Base-by-base conservation (phyloP, 2,888 invertebrate species). In the Unio delphinus region DNA sequence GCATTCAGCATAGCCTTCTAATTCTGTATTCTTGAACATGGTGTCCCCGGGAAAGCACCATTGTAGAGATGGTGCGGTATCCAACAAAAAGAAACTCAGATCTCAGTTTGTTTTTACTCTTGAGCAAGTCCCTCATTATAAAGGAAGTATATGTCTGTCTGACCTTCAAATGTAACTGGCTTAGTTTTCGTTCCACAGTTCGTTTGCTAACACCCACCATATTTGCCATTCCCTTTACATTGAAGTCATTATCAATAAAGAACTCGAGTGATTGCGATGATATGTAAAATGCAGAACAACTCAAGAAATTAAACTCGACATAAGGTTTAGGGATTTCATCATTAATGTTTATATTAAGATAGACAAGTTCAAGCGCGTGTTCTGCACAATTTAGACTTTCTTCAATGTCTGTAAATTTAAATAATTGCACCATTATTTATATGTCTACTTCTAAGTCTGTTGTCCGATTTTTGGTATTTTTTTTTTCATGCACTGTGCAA, bases 151-250 rank as follows among this genome's bases (percentile, higher is more conserved):
- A 71, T 18, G 61, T 34, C n/a, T 30, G 23, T 23, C 56, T 55
- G 45, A 68, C 59, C 28, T 23, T 58, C 54, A 71, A 54, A 1
- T 59, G 26, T 60, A 55, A 61, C 18, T 71, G 65, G 7, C 60
- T 60, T 56, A 71, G 20, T 7, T 65, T 62, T 28, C 71, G n/a
- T 57, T 68, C 61, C 15, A 71, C 65, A 60, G 70, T 70, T 30
- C 54, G 23, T 58, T 55, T 55, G 55, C 71, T 71, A 20, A 71
- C 67, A 63, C 23, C 23, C 23, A 23, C 23, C 23, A 23, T 23
- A 23, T 23, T 23, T 23, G 23, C 23, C 23, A 23, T 57, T 34
- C 28, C 64, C 20, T 60, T n/a, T 23, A 68, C 30, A 20, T 64
- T 65, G 26, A 69, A 69, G 54, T 54, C 55, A 55, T 61, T 69